These are phyloP conservation scores for Chlorops oryzae DNA, from an alignment of 1,140 invertebrate genomes.

Conservation along the genomic window DNA sequence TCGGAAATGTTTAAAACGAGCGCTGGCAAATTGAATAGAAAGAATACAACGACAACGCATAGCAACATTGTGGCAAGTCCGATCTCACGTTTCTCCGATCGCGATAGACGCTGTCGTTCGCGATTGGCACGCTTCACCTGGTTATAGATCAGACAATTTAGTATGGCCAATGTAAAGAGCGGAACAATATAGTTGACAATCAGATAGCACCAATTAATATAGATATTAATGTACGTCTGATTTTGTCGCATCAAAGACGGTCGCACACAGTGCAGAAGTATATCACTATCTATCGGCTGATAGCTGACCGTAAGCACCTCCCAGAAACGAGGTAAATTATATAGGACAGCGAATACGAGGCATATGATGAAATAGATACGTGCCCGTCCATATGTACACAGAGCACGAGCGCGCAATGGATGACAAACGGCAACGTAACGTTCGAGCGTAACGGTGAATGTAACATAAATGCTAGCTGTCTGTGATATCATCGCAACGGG, in stretches of 20 bases:
- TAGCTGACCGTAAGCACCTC: conserved; percentile 51
- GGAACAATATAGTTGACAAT: conserved; percentile 89
- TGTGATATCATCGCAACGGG: conserved; percentile 82
- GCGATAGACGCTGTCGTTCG: conserved; percentile 72
- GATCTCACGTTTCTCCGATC: conserved; percentile 78
- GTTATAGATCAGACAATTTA: conserved; percentile 85
- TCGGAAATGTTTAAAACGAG: conserved; percentile 84
- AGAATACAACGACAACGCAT: conserved; percentile 89
- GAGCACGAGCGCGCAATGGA: conserved; percentile 75
- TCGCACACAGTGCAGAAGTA: conserved; percentile 61
- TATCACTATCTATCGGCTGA: conserved; percentile 17
- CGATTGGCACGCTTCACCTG: conserved; percentile 77
- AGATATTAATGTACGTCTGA: conserved; percentile 71
- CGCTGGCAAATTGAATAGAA: conserved; percentile 88
- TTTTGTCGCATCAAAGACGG: conserved; percentile 66
- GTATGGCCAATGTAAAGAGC: conserved; percentile 72
- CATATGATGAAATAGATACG: conserved; percentile 79
- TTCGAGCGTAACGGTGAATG: conserved; percentile 91
- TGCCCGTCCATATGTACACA: conserved; percentile 87
- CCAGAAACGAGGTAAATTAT: conserved; percentile 79
- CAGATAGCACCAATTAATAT: conserved; percentile 89
- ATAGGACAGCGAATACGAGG: conserved; percentile 72
- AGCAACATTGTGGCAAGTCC: conserved; percentile 89
- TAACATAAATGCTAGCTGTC: conserved; percentile 91
- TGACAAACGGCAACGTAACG: conserved; percentile 95